Evolutionary conservation across 2,888 invertebrate genomes (phyloP).

Genomic region (Abrostola triplasia): DNA sequence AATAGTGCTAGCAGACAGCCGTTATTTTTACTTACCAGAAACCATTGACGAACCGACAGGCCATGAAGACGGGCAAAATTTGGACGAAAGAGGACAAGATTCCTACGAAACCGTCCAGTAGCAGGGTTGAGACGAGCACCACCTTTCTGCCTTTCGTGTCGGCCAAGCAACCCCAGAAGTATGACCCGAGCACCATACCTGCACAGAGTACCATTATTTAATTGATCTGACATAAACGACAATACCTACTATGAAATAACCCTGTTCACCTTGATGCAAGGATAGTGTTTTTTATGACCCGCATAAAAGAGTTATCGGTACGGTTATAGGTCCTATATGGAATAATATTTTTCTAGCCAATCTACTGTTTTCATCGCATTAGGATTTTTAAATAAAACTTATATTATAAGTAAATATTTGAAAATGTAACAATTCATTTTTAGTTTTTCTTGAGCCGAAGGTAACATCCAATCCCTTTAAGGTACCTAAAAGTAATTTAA

Average conservation of each 20-base stretch:
- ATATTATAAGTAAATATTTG: no score
- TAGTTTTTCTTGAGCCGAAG: no score
- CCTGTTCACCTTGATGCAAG: background rate
- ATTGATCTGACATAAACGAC: background rate
- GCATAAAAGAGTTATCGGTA: constrained; percentile 2
- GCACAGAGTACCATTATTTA: constrained; percentile 7
- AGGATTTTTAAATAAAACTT: no score
- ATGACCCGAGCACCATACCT: constrained; percentile 95
- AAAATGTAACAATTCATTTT: no score
- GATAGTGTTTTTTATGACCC: constrained; percentile 11
- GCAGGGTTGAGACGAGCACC: constrained; percentile 91
- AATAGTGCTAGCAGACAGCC: no score
- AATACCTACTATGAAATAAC: background rate
- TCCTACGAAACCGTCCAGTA: constrained; percentile 92
- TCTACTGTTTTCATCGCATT: no score
- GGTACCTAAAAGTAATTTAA: no score
- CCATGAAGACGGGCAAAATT: constrained; percentile 91
- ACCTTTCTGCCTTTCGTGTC: constrained; percentile 94
- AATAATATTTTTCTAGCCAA: no score
- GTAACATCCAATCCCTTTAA: no score
- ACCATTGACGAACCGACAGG: constrained; percentile 92
- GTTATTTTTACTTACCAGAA: constrained; percentile 90
- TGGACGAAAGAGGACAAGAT: constrained; percentile 92
- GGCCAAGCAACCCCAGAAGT: constrained; percentile 95
- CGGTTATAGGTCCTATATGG: background rate